A percentile compares a stretch with the other conserved stretches of the same genome.
phyloP scores from a whole-genome alignment of 2,888 invertebrate species.

The Aporophyla lueneburgensis region DNA sequence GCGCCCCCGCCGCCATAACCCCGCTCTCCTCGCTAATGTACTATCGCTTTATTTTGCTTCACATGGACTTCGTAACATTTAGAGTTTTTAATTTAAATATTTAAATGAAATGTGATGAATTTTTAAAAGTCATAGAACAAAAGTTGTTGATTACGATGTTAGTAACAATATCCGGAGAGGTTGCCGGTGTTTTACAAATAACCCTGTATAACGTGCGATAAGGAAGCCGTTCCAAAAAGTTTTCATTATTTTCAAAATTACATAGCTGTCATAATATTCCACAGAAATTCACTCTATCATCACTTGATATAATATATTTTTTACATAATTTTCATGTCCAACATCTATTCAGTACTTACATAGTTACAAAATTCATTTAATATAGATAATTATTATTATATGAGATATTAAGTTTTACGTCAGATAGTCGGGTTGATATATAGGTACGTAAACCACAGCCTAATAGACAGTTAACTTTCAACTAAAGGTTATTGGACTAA shows the following conservation, averaged over 20 bases:
- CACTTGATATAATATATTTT: neutral
- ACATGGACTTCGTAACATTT: no score
- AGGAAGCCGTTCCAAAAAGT: neutral
- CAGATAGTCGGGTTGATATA: conserved; percentile 25
- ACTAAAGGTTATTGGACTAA: neutral
- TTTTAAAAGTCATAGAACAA: no score
- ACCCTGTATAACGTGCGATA: no score
- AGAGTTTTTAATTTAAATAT: no score
- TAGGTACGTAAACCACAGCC: conserved; percentile 35
- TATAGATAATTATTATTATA: conserved; percentile 6
- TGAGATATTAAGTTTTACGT: conserved; percentile 23
- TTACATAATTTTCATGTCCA: neutral
- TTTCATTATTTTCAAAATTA: neutral
- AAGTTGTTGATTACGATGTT: no score
- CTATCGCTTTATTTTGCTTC: no score
- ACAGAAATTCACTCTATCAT: neutral
- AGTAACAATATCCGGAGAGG: no score
- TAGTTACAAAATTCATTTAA: conserved; percentile 21
- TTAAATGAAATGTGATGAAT: no score
- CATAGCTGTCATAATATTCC: neutral
- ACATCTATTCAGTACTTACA: conserved; percentile 14
- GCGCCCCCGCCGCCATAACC: no score
- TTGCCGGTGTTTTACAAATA: no score
- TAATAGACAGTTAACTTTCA: neutral
- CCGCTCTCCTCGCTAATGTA: no score